These are phyloP conservation scores for Formica exsecta DNA, from an alignment of 1,140 invertebrate genomes.

Conservation along the genomic window DNA sequence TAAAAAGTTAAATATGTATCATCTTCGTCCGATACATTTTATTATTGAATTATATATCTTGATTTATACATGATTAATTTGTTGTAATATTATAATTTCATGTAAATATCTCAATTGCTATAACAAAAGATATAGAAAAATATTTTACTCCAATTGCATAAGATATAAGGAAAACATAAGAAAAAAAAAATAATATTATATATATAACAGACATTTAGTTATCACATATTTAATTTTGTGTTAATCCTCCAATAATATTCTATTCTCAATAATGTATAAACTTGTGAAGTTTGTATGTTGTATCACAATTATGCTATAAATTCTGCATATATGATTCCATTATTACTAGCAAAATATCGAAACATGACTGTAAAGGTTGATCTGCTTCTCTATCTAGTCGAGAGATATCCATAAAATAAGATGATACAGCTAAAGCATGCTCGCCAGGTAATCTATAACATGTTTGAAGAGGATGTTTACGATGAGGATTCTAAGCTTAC, in stretches of 20 bases:
- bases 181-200: neutral
- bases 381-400: neutral
- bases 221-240: neutral
- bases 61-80: neutral
- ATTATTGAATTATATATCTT: neutral
- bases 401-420: slow-evolving; percentile 19
- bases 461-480: slow-evolving; percentile 35
- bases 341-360: slow-evolving; percentile 7
- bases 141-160: neutral
- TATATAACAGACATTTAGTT: neutral
- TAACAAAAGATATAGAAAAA: neutral
- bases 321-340: neutral
- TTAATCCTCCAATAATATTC: neutral
- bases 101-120: neutral
- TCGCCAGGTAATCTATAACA: slow-evolving; percentile 6
- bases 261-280: neutral
- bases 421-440: slow-evolving; percentile 11
- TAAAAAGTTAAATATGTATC: neutral
- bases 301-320: neutral
- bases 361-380: neutral
- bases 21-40: neutral
- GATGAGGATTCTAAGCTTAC: slow-evolving; percentile 30
- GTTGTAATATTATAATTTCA: neutral
- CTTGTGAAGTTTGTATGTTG: neutral
- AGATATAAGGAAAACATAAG: neutral